Conservation (phyloP, 2,797 vertebrate species). For the Sebastiscus tertius region DNA sequence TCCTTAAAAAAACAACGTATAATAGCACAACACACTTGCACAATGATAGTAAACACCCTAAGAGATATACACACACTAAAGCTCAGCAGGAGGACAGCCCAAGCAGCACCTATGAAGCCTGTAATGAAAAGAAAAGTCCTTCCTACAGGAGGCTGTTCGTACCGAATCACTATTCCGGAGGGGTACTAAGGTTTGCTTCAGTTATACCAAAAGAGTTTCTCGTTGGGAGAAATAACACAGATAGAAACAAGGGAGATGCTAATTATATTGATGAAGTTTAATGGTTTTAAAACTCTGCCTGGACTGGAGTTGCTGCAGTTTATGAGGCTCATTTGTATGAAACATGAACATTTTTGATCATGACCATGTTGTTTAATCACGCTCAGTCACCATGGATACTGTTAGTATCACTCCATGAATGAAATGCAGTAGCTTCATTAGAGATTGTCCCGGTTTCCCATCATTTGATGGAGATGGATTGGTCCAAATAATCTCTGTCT, state of each 20-base stretch:
- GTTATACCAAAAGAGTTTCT: background rate
- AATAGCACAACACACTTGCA: background rate
- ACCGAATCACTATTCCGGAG: conserved; percentile 2
- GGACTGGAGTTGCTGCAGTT: background rate
- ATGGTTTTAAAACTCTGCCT: background rate
- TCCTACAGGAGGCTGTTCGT: background rate
- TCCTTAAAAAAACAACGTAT: background rate
- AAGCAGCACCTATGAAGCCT: background rate
- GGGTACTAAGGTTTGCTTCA: background rate
- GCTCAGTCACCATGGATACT: background rate
- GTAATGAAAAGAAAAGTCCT: conserved; percentile 15
- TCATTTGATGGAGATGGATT: background rate
- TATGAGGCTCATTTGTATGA: background rate
- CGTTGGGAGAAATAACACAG: background rate
- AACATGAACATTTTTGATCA: background rate
- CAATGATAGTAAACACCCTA: background rate
- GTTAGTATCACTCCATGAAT: background rate
- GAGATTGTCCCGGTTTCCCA: background rate
- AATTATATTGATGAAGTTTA: background rate
- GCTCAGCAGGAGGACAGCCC: conserved; percentile 1
- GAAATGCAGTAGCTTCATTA: background rate
- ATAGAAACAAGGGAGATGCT: background rate
- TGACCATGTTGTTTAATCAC: background rate
- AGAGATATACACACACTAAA: background rate
- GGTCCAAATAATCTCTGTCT: conserved; percentile 4